These are phyloP conservation scores for Protobothrops flavoviridis DNA, from an alignment of 2,113 vertebrate genomes.

Conservation along the genomic window DNA sequence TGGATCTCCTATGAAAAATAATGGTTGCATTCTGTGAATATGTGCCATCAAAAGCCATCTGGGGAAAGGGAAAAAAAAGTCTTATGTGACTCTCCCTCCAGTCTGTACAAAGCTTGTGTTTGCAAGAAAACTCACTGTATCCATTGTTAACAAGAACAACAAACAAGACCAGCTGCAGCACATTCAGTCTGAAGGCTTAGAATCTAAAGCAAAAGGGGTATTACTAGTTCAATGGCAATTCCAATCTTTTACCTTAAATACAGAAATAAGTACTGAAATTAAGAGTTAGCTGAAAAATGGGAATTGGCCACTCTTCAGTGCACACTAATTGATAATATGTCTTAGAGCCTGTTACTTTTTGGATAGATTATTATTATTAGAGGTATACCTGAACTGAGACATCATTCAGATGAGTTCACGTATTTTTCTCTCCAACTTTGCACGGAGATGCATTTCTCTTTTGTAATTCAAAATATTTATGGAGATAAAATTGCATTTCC, in stretches of 20 bases:
- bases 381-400: not conserved
- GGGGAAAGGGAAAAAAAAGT: too few species aligned
- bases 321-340: not conserved
- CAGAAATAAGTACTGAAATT: not conserved
- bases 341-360: conserved; percentile 9
- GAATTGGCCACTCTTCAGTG: not conserved
- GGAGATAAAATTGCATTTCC: not conserved
- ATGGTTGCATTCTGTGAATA: not conserved
- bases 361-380: not conserved
- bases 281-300: not conserved
- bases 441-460: not conserved
- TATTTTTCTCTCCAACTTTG: fast-evolving
- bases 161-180: not conserved
- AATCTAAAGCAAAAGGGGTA: conserved; percentile 12
- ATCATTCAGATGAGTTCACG: not conserved
- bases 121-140: not conserved
- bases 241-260: not conserved
- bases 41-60: not conserved
- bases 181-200: not conserved
- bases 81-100: not conserved
- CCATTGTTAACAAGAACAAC: not conserved
- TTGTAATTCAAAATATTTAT: not conserved
- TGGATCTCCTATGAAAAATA: not conserved
- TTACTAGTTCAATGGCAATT: conserved; percentile 15
- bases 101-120: not conserved